Evolutionary conservation across 2,888 invertebrate genomes (phyloP).

Genomic region (Parasteatoda lunata): DNA sequence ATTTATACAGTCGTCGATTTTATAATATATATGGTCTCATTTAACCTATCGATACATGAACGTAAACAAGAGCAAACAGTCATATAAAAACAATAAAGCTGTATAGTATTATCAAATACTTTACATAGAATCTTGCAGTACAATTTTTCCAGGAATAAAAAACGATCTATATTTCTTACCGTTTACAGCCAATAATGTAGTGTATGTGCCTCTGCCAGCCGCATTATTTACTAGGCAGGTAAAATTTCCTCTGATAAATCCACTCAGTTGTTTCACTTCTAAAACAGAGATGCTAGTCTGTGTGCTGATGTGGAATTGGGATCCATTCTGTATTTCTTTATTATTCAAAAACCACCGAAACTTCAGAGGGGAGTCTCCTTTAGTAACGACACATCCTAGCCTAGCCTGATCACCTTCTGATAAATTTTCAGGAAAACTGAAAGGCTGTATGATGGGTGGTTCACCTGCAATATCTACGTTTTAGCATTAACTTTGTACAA

Average conservation of each 20-base stretch:
- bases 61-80: too few species aligned
- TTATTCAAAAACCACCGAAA: slow-evolving; percentile 39
- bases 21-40: too few species aligned
- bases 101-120: too few species aligned
- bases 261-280: slow-evolving; percentile 21
- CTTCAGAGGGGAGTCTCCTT: slow-evolving; percentile 26
- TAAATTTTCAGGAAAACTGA: slow-evolving; percentile 86
- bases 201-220: slow-evolving; percentile 32
- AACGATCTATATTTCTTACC: slow-evolving; percentile 20
- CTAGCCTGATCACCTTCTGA: slow-evolving; percentile 88
- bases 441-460: slow-evolving; percentile 80
- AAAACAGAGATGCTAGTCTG: slow-evolving; percentile 26
- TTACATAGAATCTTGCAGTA: too few species aligned
- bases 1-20: too few species aligned
- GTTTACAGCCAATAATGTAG: slow-evolving; percentile 36
- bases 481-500: too few species aligned
- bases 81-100: too few species aligned
- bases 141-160: too few species aligned
- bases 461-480: not conserved
- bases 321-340: slow-evolving; percentile 20
- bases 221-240: slow-evolving; percentile 44
- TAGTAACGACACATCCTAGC: slow-evolving; percentile 84
- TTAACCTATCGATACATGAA: too few species aligned
- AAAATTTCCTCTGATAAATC: slow-evolving; percentile 52
- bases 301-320: slow-evolving; percentile 12